A percentile compares a stretch with the other conserved stretches of the same genome.
These are phyloP conservation scores for Varanus komodoensis DNA, from an alignment of 2,113 vertebrate genomes.

Conservation along the genomic window DNA sequence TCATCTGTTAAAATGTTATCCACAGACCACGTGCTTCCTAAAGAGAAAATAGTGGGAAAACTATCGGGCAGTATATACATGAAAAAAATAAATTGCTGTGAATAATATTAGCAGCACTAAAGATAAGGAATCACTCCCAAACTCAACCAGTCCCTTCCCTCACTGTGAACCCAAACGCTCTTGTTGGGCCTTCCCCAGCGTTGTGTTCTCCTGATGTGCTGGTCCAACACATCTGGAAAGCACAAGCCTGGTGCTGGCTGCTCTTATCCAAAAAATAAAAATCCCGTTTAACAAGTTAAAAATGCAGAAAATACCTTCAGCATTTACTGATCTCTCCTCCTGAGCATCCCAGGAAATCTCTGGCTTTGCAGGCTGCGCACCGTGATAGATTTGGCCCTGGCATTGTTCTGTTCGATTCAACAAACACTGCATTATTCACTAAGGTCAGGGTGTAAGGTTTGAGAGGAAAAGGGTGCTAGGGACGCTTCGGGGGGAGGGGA, in stretches of 20 bases:
- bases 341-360: background rate
- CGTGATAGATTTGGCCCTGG: conserved; percentile 2
- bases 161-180: background rate
- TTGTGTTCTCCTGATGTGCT: no score
- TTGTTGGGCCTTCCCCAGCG: no score
- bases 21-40: conserved; percentile 61
- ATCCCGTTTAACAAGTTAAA: background rate
- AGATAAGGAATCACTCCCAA: background rate
- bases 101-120: no score
- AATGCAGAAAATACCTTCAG: conserved; percentile 49
- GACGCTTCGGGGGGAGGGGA: background rate
- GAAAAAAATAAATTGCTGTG: no score
- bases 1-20: conserved; percentile 85
- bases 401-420: conserved; percentile 56
- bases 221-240: background rate
- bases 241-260: no score
- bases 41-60: background rate
- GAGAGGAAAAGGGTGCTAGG: background rate
- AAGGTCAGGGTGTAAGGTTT: no score
- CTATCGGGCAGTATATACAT: no score
- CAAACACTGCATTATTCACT: background rate
- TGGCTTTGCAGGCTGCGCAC: conserved; percentile 4
- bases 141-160: background rate
- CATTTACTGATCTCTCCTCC: background rate
- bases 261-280: no score